Evolutionary conservation across 2,113 vertebrate genomes (phyloP), one percentile per base, ranked within the genome.

Genomic region (Tringa solitaria): DNA sequence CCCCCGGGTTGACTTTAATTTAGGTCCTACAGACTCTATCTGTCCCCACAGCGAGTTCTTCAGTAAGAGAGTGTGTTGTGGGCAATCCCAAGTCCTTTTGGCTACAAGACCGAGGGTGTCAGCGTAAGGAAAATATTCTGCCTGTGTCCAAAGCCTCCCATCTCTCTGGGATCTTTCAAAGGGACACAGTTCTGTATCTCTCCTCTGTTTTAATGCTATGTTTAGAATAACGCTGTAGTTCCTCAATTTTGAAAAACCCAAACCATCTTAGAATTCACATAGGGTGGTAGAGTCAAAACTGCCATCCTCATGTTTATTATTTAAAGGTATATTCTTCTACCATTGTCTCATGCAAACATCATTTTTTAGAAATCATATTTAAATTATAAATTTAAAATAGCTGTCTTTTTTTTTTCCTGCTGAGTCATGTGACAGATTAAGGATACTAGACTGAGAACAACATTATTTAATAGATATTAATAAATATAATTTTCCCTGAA

Each of bases 271-370:
- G 54, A 33, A 22, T 85, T 68, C 2, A 0, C 3, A 0, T 0
- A 3, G n/a, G 22, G 8, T 35, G 27, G 9, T 13, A 45, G 27
- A 54, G 33, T 9, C 63, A 90, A 54, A 27, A 5, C 10, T 26
- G 1, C 18, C 6, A 2, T 57, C 18, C 2, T 24, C 3, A 3
- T 61, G 54, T 30, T 33, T 39, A 20, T 53, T 20, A 27, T n/a
- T 73, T 33, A 54, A 57, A 60, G 64, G 87, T 35, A 4, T 32
- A 0, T 10, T 33, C 59, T 63, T 6, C 68, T 21, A 15, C 21
- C 37, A 4, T 5, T 0, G 5, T 12, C 43, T 11, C 4, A 4
- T 0, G 1, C 18, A 43, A 19, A 5, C 3, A 0, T 1, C 2
- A 13, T 26, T 73, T 53, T 28, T 30, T 3, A 65, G 79, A 4